Evolutionary conservation across 2,113 vertebrate genomes (phyloP), one percentile per base, ranked within the genome.

Genomic region (Cheilinus undulatus): DNA sequence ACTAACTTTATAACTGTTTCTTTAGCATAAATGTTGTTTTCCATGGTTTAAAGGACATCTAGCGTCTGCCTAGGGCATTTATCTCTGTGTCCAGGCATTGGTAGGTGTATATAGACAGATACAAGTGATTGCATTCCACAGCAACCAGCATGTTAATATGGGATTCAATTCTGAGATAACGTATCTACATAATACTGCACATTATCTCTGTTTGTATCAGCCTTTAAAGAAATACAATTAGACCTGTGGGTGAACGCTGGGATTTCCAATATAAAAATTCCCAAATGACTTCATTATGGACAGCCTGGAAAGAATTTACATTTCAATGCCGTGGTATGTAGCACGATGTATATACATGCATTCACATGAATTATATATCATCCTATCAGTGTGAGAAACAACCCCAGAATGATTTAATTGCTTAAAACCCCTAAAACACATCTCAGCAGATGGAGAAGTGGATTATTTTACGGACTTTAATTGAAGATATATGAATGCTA

Each of bases 281-380:
- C 76, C 76, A 68, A 50, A 80, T 69, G 80, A 57, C 64, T 76
- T 89, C 58, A 79, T 86, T 89, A 84, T 53, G 49, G 50, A 64
- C 30, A 56, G 45, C 53, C 72, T 30, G 40, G 27, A 63, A 73
- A 73, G 58, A 69, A 87, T 90, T 85, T 80, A 36, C 80, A 84
- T 86, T 79, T 83, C 63, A 83, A 61, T 77, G 28, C 51, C 13
- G 23, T 14, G 57, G 24, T n/a, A 45, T 45, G 42, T 36, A 43
- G 34, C 22, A 53, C 60, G 32, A 64, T 38, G 24, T 54, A 51
- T 73, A 58, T 63, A 78, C 52, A 73, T 26, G 52, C 58, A 66
- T 59, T 65, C 57, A 59, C 32, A 78, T 89, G 46, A 78, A 86
- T 81, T 73, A 85, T 78, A 80, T 42, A 83, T 85, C 2, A 78